Evolutionary conservation across 2,797 vertebrate genomes (phyloP).

Genomic region (Aplochiton taeniatus): DNA sequence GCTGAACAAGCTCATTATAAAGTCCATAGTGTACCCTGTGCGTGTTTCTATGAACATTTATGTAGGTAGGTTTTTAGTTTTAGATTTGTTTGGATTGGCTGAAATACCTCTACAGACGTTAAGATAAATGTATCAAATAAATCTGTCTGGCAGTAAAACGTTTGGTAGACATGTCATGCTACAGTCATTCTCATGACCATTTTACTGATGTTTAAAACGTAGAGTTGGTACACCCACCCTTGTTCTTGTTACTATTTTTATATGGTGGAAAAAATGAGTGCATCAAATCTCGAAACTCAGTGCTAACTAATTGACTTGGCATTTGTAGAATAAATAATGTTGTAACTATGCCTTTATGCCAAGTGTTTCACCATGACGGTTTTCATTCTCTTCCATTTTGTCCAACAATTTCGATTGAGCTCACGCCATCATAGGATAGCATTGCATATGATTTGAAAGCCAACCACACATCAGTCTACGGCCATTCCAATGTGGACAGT

Average conservation of each 20-base stretch:
- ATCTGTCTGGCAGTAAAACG: conserved; percentile 26
- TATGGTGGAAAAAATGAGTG: conserved; percentile 10
- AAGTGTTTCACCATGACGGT: too few species aligned
- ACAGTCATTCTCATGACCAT: conserved; percentile 22
- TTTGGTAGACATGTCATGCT: conserved; percentile 42
- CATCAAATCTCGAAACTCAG: conserved; percentile 16
- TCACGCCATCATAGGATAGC: too few species aligned
- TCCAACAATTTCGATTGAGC: too few species aligned
- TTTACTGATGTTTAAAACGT: conserved; percentile 28
- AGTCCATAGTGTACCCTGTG: conserved; percentile 18
- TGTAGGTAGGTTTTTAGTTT: conserved; percentile 24
- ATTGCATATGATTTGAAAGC: too few species aligned
- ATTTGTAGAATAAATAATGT: conserved; percentile 27
- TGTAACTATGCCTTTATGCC: too few species aligned
- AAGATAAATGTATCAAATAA: conserved; percentile 30
- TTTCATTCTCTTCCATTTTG: too few species aligned
- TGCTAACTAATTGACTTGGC: conserved; percentile 4
- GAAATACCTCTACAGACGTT: conserved; percentile 11
- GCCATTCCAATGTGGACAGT: too few species aligned
- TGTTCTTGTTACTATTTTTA: conserved; percentile 30
- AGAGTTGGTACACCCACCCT: conserved; percentile 17
- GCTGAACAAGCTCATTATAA: conserved; percentile 33
- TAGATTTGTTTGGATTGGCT: conserved; percentile 6
- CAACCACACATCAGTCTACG: too few species aligned
- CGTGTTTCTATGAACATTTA: conserved; percentile 28